phyloP scores from a whole-genome alignment of 2,113 vertebrate genomes.

The Sinosuthora webbiana region DNA sequence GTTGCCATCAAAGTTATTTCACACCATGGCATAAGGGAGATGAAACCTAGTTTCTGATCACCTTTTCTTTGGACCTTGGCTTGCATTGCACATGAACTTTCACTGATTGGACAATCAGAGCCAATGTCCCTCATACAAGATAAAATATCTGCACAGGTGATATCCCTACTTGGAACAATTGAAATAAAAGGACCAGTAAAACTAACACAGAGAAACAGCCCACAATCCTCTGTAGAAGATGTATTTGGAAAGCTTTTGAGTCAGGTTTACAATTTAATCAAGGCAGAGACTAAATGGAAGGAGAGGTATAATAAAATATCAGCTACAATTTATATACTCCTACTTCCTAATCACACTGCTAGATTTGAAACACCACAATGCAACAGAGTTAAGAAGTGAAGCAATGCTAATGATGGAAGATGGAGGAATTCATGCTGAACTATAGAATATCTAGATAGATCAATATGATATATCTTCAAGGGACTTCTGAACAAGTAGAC shows the following conservation, averaged over 20 bases:
- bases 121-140: background rate
- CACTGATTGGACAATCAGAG: background rate
- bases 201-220: background rate
- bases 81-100: background rate
- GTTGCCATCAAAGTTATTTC: background rate
- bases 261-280: constrained; percentile 5
- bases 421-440: background rate
- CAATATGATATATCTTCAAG: background rate
- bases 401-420: background rate
- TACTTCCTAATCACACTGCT: background rate
- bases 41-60: background rate
- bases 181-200: background rate
- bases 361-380: background rate
- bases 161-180: background rate
- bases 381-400: background rate
- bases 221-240: background rate
- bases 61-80: background rate
- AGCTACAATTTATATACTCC: background rate
- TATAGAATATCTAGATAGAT: background rate
- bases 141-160: background rate
- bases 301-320: background rate
- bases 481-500: background rate
- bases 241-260: constrained; percentile 9
- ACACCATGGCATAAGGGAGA: background rate
- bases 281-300: background rate